Percentiles rank a stretch among this genome's conserved stretches.
Conservation (phyloP, 2,113 vertebrate genomes). For the Chaenocephalus aceratus region DNA sequence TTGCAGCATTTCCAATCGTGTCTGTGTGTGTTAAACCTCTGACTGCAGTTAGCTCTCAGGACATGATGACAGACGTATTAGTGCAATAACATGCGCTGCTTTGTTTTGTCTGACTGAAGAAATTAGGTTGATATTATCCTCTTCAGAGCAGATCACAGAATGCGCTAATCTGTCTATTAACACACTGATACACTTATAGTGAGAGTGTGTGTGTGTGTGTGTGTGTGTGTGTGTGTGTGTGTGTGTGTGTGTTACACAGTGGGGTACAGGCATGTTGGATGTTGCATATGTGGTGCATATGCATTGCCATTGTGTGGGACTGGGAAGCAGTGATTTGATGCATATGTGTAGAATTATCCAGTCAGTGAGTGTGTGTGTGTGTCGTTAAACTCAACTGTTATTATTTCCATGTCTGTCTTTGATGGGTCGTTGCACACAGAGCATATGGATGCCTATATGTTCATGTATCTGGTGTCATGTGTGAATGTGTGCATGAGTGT, state of each 20-base stretch:
- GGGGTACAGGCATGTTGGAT: constrained; percentile 45
- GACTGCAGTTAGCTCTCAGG: constrained; percentile 18
- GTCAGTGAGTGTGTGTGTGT: constrained; percentile 43
- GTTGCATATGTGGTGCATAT: constrained; percentile 70
- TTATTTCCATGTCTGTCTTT: constrained; percentile 79
- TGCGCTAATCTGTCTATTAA: constrained; percentile 73
- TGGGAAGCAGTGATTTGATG: constrained; percentile 70
- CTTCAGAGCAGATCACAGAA: constrained; percentile 59
- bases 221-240: constrained; percentile 37
- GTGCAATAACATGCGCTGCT: constrained; percentile 49
- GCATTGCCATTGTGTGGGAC: constrained; percentile 55
- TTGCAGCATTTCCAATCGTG: constrained; percentile 11
- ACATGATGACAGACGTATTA: constrained; percentile 53
- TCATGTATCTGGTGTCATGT: constrained; percentile 73
- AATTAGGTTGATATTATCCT: constrained; percentile 69
- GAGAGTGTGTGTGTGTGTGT: constrained; percentile 25
- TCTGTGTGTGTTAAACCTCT: constrained; percentile 20
- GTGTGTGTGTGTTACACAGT: constrained; percentile 44
- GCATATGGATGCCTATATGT: constrained; percentile 72
- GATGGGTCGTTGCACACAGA: constrained; percentile 77
- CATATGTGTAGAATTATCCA: constrained; percentile 77
- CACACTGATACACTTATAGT: constrained; percentile 58
- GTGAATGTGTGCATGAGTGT: constrained; percentile 36
- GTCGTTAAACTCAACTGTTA: constrained; percentile 75
- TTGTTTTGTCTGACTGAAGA: constrained; percentile 71